Conservation (phyloP, 2,797 vertebrate genomes). For the Danionella dracula region DNA sequence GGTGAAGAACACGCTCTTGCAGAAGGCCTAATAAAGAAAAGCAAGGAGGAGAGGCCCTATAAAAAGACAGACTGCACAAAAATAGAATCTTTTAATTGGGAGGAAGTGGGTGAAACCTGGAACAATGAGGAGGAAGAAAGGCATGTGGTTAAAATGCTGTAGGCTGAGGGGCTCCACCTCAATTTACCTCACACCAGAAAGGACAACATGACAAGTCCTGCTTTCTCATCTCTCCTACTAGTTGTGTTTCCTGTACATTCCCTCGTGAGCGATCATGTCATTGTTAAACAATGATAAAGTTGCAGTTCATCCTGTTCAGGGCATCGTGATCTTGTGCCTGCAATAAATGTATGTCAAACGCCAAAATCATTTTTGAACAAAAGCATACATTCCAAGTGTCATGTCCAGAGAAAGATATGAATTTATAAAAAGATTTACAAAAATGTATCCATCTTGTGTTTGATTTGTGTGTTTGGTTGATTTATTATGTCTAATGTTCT, state of each 20-base stretch:
- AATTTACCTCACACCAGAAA: slow-evolving; percentile 21
- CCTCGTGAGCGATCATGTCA: not conserved
- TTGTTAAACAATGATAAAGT: slow-evolving; percentile 15
- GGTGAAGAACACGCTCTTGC: not conserved
- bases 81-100: slow-evolving; percentile 49
- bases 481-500: too few relatives aligned
- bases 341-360: not conserved
- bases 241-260: slow-evolving; percentile 5
- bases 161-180: slow-evolving; percentile 25
- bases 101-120: slow-evolving; percentile 34
- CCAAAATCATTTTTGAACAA: too few relatives aligned
- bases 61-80: slow-evolving; percentile 39
- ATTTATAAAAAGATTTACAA: too few relatives aligned
- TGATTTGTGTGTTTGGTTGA: too few relatives aligned
- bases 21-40: slow-evolving; percentile 12
- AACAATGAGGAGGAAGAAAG: slow-evolving; percentile 50
- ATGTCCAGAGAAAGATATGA: too few relatives aligned
- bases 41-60: slow-evolving; percentile 35
- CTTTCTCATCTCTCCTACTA: not conserved
- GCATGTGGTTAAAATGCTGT: slow-evolving; percentile 35
- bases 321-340: slow-evolving; percentile 1
- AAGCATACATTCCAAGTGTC: too few relatives aligned
- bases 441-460: too few relatives aligned
- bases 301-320: not conserved
- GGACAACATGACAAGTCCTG: not conserved